phyloP scores from a whole-genome alignment of 2,113 vertebrate genomes.

The rabbit (Oryctolagus cuniculus) region mOryCun1.1 NC_091448.1:31248001-31248500 shows the following conservation, averaged over 20 bases:
- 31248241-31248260: slow-evolving; percentile 4
- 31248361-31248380: background rate
- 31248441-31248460: background rate
- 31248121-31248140: background rate
- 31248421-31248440: background rate
- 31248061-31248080: background rate
- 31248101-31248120: background rate
- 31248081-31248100: background rate
- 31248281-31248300: background rate
- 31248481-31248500: background rate
- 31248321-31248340: background rate
- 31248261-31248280: background rate
- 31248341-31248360: background rate
- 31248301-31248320: background rate
- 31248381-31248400: background rate
- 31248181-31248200: background rate
- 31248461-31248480: background rate
- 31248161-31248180: background rate
- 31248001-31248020: background rate
- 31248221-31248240: background rate
- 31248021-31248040: background rate
- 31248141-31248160: background rate
- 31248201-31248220: background rate
- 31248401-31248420: background rate
- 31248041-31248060: background rate